Conservation (phyloP, 2,797 vertebrate genomes). For the Enteromius trimaculatus region DNA sequence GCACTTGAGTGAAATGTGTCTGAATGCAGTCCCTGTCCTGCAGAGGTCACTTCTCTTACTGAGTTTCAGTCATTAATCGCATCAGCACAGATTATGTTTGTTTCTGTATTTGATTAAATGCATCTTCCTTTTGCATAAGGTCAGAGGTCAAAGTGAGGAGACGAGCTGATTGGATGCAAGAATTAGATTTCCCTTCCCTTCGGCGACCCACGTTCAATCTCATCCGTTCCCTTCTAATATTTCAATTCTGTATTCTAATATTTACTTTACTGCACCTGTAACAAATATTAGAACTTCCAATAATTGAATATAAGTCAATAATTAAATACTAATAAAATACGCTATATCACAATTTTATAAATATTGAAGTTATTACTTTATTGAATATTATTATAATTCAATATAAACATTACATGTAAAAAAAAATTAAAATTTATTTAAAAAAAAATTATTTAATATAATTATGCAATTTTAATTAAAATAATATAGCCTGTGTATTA, state of each 20-base stretch:
- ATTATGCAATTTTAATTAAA: neutral
- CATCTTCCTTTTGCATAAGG: neutral
- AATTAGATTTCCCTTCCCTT: too few species aligned
- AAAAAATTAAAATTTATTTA: too few species aligned
- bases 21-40: neutral
- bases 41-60: constrained; percentile 11
- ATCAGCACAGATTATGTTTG: neutral
- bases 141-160: constrained; percentile 21
- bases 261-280: neutral
- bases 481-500: too few species aligned
- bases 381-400: too few species aligned
- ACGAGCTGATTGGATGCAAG: neutral
- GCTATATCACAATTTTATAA: neutral
- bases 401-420: too few species aligned
- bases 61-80: neutral
- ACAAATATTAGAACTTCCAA: neutral
- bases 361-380: neutral
- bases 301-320: neutral
- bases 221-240: too few species aligned
- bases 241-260: too few species aligned
- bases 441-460: too few species aligned
- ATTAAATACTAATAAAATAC: neutral
- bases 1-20: neutral
- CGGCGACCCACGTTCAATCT: too few species aligned
- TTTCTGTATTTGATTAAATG: neutral